Evolutionary conservation across 2,888 invertebrate species (phyloP).

Genomic region (Agonum fuliginosum): DNA sequence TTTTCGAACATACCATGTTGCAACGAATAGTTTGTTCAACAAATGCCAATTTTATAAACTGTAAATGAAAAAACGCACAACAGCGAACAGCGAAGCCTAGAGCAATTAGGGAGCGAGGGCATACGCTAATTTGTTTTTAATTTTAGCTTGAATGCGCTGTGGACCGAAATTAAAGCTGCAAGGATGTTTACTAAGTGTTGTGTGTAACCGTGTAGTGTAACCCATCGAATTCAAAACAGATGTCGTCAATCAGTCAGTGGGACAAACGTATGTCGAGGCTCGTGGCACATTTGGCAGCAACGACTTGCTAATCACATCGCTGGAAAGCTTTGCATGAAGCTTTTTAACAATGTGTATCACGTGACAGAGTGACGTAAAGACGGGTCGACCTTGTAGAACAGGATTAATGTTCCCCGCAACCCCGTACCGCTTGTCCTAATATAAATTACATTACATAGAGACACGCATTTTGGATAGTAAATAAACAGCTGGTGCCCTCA

Average conservation of each 20-base stretch:
- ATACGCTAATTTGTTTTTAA: not conserved
- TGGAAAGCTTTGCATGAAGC: constrained; percentile 31
- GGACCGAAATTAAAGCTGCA: not conserved
- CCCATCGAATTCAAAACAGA: not conserved
- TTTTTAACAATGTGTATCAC: constrained; percentile 48
- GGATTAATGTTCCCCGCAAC: no score
- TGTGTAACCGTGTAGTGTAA: not conserved
- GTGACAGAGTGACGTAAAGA: constrained; percentile 46
- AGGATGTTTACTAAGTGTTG: not conserved
- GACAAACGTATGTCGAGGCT: no score
- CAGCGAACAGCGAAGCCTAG: not conserved
- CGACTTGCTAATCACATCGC: not conserved
- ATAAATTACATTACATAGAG: constrained; percentile 5
- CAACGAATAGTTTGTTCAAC: constrained; percentile 26
- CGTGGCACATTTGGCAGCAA: constrained; percentile 47
- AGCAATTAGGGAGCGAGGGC: not conserved
- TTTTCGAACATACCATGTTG: constrained; percentile 36
- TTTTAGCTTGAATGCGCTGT: not conserved
- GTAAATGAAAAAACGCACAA: constrained; percentile 15
- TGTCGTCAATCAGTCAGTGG: constrained; percentile 46
- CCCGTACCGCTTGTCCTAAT: not conserved
- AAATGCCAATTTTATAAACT: constrained; percentile 38
- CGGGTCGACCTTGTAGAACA: constrained; percentile 34
- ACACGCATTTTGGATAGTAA: constrained; percentile 35
- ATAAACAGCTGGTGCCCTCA: constrained; percentile 57